Percentiles rank a stretch among this genome's conserved stretches.
phyloP scores from a whole-genome alignment of 2,113 vertebrate genomes.

The Montifringilla adamsi region DNA sequence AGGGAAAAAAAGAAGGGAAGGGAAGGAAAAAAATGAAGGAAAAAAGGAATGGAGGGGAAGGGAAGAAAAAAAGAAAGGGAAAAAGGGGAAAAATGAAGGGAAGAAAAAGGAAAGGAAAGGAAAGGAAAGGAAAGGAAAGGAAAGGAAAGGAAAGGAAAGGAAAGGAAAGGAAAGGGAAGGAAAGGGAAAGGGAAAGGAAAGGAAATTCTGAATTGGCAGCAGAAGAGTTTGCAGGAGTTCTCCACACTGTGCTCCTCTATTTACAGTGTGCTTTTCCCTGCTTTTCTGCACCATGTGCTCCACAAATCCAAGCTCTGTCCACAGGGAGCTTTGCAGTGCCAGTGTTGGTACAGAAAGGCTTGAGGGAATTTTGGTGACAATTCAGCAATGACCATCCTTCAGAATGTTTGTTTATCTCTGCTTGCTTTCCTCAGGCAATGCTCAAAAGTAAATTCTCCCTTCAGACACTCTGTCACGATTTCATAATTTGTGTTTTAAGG shows the following conservation, averaged over 20 bases:
- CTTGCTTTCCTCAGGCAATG: not conserved
- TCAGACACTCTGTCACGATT: not conserved
- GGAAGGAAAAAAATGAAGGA: not conserved
- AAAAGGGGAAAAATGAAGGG: not conserved
- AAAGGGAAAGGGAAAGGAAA: not conserved
- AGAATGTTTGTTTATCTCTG: not conserved
- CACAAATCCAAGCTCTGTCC: not conserved
- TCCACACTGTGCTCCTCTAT: rapidly evolving
- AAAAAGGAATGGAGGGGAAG: not conserved
- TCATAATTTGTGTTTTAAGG: not conserved
- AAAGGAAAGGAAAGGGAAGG: too few relatives aligned
- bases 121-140: too few relatives aligned
- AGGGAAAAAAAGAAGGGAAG: not conserved
- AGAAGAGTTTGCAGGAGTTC: not conserved
- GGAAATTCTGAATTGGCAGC: not conserved
- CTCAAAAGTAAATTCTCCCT: not conserved
- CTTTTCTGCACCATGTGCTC: rapidly evolving
- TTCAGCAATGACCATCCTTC: not conserved
- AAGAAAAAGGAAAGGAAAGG: not conserved
- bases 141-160: not conserved
- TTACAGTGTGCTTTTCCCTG: rapidly evolving
- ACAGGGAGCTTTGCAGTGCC: not conserved
- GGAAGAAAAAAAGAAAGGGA: too few relatives aligned
- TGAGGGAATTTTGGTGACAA: not conserved
- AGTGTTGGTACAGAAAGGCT: not conserved